Percentiles rank a stretch among this genome's conserved stretches.
Evolutionary conservation across 2,888 invertebrate genomes (phyloP).

Genomic region (Iphiclides podalirius): DNA sequence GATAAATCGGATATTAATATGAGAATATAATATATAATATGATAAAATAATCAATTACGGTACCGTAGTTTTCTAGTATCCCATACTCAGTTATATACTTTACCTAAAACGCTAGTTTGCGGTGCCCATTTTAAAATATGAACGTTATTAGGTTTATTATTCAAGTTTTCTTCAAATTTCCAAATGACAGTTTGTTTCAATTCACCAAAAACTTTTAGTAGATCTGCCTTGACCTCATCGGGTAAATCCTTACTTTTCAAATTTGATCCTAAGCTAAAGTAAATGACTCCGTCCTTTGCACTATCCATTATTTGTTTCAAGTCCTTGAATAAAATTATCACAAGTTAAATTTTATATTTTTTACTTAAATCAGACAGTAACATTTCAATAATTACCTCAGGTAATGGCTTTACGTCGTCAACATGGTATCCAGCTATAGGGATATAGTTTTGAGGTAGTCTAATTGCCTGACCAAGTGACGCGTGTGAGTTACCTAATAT

Average conservation of each 20-base stretch:
- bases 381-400: slow-evolving; percentile 41
- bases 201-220: slow-evolving; percentile 47
- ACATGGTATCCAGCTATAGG: slow-evolving; percentile 53
- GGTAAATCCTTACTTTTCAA: slow-evolving; percentile 46
- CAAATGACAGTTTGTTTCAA: slow-evolving; percentile 59
- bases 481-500: slow-evolving; percentile 35
- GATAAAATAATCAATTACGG: too few species aligned
- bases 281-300: slow-evolving; percentile 52
- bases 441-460: slow-evolving; percentile 49
- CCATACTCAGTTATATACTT: too few species aligned
- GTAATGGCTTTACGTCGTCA: slow-evolving; percentile 42
- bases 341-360: too few species aligned
- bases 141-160: slow-evolving; percentile 55
- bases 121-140: slow-evolving; percentile 61
- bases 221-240: slow-evolving; percentile 32
- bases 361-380: too few species aligned
- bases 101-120: slow-evolving; percentile 48
- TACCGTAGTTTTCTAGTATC: too few species aligned
- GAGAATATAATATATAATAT: too few species aligned
- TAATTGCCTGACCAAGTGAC: slow-evolving; percentile 35
- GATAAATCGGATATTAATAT: too few species aligned
- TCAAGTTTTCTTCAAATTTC: slow-evolving; percentile 53
- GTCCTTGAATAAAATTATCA: slow-evolving; percentile 31
- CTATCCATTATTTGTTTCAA: slow-evolving; percentile 48
- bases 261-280: slow-evolving; percentile 60